Evolutionary conservation across 2,888 invertebrate genomes (phyloP), one percentile per base, ranked within the genome.

Genomic region (Asteroscopus sphinx): DNA sequence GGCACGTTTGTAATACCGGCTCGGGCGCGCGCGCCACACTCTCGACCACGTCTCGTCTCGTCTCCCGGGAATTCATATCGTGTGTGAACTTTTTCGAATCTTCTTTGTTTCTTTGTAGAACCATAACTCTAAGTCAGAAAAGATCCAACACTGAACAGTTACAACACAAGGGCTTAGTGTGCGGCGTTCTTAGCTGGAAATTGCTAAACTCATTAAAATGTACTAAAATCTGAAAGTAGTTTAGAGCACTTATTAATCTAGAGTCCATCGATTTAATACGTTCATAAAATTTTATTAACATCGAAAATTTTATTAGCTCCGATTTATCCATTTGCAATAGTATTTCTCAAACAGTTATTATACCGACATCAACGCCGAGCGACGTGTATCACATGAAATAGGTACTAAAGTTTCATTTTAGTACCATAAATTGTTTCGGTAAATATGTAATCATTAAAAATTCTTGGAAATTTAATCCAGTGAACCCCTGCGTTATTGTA

Each of bases 71-170:
- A 78, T 81, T 80, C 72, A 79, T 80, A 77, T 81, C 76, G 76
- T 76, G 75, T 80, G 77, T 73, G 75, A 85, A 84, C 79, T 82
- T 83, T 80, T 78, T 72, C 57, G 65, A 77, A 80, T 81, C 79
- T 80, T 77, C 74, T 79, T 74, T 76, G 73, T 77, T 73, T 75
- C 75, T 77, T 70, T 71, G 45, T 68, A 49, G 58, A 71, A 68
- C 64, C 70, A 72, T 77, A 81, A 77, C 72, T 75, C 73, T 76
- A 55, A 67, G 69, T 65, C 60, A 41, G 35, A 37, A 65, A 62
- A 52, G 44, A 68, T 53, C 33, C 45, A 48, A 4, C 21, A 21
- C 21, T 21, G 60, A 53, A 59, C 36, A 52, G 39, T 58, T 57
- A 63, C 46, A 55, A 46, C 8, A 53, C 32, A 36, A 40, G 44